Conservation (phyloP, 2,797 vertebrate species). For the Natrix natrix region DNA sequence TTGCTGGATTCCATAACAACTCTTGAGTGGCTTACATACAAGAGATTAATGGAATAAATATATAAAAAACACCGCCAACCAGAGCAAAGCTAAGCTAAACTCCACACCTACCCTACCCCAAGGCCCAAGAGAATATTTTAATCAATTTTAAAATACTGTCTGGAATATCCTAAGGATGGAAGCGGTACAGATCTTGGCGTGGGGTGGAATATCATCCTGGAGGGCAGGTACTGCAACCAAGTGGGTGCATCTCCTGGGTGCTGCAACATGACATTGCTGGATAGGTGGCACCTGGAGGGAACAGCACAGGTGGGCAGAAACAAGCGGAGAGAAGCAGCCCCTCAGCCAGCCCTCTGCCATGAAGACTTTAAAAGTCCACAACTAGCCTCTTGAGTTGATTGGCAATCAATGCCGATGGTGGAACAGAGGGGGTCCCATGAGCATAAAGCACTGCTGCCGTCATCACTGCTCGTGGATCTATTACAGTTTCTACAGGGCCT, state of each 20-base stretch:
- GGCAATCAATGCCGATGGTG: not conserved
- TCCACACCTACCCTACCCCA: not conserved
- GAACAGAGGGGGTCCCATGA: not conserved
- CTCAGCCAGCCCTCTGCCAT: not conserved
- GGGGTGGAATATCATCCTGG: not conserved
- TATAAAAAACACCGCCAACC: not conserved
- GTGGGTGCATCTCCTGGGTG: not conserved
- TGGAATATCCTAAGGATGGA: not conserved
- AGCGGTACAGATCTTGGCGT: not conserved
- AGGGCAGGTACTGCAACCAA: not conserved
- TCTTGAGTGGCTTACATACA: not conserved
- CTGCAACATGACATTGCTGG: not conserved
- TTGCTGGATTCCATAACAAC: not conserved
- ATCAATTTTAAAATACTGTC: not conserved
- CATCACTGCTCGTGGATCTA: not conserved
- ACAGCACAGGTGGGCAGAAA: not conserved
- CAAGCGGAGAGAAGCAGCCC: not conserved
- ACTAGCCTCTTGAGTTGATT: not conserved
- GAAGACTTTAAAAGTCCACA: not conserved
- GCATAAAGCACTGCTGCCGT: not conserved
- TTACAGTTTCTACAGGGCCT: not conserved
- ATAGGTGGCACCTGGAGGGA: not conserved
- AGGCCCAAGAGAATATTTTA: not conserved
- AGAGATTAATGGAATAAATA: not conserved
- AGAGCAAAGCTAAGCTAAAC: not conserved